Conservation (phyloP, 2,797 vertebrate genomes). For the Brachyalestes nurse region DNA sequence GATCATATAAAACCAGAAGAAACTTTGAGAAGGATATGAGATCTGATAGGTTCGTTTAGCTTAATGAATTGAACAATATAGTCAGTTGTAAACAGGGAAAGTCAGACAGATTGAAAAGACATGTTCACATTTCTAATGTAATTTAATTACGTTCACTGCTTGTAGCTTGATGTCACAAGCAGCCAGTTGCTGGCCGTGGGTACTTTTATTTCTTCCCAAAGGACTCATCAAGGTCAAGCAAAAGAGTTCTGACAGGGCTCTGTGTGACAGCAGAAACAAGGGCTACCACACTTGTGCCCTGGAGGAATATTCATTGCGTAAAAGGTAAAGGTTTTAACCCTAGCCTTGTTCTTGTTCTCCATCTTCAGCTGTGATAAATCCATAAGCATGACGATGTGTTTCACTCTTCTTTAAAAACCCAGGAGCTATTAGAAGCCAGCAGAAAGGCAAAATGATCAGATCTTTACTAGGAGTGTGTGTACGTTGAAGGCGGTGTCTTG, state of each 20-base stretch:
- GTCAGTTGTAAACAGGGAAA: constrained; percentile 21
- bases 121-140: neutral
- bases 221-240: constrained; percentile 6
- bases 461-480: neutral
- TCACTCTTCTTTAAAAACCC: neutral
- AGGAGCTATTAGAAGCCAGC: neutral
- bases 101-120: constrained; percentile 6
- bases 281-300: constrained; percentile 20
- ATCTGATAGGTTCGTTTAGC: constrained; percentile 37
- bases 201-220: neutral
- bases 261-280: constrained; percentile 22
- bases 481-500: neutral
- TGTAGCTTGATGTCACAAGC: neutral
- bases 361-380: constrained; percentile 6
- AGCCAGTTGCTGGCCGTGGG: neutral
- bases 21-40: constrained; percentile 10
- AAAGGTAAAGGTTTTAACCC: constrained; percentile 7
- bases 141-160: neutral
- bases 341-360: constrained; percentile 3
- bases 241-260: constrained; percentile 20
- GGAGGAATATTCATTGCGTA: constrained; percentile 37
- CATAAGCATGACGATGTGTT: neutral
- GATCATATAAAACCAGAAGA: neutral
- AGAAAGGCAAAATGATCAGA: neutral
- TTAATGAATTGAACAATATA: constrained; percentile 37